These are phyloP conservation scores for Mycetomoellerius zeteki DNA, from an alignment of 1,140 invertebrate species.

Conservation along the genomic window DNA sequence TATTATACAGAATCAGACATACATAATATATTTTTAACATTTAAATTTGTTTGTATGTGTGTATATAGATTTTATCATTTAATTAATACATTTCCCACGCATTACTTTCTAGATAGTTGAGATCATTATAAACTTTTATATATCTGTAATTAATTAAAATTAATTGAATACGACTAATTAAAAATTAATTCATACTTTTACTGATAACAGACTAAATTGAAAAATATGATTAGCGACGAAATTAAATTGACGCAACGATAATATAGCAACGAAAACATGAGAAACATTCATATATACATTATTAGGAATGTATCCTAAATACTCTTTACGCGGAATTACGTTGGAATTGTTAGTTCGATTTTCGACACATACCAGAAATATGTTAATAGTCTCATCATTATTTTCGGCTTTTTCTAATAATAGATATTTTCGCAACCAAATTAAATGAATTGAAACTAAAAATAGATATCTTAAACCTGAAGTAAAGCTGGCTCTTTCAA, in stretches of 20 bases:
- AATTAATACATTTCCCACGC: too few relatives aligned
- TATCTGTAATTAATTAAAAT: background rate
- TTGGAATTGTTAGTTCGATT: constrained; percentile 1
- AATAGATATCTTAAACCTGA: background rate
- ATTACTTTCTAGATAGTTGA: too few relatives aligned
- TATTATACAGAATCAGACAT: background rate
- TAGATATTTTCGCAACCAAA: background rate
- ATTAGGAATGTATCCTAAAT: background rate
- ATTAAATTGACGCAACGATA: constrained; percentile 14
- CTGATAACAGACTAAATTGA: background rate
- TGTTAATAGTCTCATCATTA: background rate
- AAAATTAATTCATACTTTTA: background rate
- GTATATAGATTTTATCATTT: too few relatives aligned
- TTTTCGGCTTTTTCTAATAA: background rate
- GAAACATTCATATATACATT: constrained; percentile 4
- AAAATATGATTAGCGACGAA: constrained; percentile 9
- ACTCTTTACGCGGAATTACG: background rate
- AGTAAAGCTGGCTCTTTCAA: background rate
- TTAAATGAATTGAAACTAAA: background rate
- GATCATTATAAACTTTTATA: too few relatives aligned
- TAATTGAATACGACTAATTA: background rate
- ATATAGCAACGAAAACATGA: background rate
- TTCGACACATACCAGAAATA: background rate
- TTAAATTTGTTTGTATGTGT: background rate
- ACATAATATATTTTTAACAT: background rate